Evolutionary conservation across 2,113 vertebrate genomes (phyloP).

Genomic region (Otis tarda): DNA sequence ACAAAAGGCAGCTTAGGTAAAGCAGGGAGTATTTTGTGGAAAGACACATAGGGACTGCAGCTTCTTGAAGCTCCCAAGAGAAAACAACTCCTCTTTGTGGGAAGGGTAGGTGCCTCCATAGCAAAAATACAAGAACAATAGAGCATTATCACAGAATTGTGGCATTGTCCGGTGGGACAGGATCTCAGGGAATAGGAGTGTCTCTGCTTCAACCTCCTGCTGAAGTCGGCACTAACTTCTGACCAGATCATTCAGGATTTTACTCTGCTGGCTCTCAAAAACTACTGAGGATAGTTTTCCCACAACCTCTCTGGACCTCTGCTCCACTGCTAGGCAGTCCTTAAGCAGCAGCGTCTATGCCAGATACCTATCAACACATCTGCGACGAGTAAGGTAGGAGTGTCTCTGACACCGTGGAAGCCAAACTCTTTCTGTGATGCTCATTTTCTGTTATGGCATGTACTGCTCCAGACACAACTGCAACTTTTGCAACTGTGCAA

Average conservation of each 20-base stretch:
- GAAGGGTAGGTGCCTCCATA: not conserved
- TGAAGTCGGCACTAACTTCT: not conserved
- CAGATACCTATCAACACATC: not conserved
- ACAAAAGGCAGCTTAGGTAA: not conserved
- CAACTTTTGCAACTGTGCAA: not conserved
- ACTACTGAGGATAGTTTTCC: not conserved
- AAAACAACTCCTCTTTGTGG: not conserved
- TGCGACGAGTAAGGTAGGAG: not conserved
- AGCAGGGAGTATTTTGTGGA: not conserved
- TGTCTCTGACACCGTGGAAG: not conserved
- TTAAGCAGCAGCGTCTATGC: not conserved
- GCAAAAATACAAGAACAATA: not conserved
- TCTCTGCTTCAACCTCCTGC: not conserved
- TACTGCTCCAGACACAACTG: not conserved
- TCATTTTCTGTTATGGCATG: not conserved
- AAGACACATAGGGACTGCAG: not conserved
- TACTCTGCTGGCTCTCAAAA: not conserved
- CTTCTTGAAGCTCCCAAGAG: not conserved
- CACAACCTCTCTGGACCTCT: not conserved
- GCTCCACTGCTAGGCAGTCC: not conserved
- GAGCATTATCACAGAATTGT: not conserved
- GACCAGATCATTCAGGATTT: not conserved
- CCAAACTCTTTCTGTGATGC: not conserved
- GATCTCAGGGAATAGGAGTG: rapidly evolving
- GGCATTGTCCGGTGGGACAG: not conserved